Evolutionary conservation across 2,113 vertebrate genomes (phyloP).

Genomic region (Pygoscelis antarcticus): DNA sequence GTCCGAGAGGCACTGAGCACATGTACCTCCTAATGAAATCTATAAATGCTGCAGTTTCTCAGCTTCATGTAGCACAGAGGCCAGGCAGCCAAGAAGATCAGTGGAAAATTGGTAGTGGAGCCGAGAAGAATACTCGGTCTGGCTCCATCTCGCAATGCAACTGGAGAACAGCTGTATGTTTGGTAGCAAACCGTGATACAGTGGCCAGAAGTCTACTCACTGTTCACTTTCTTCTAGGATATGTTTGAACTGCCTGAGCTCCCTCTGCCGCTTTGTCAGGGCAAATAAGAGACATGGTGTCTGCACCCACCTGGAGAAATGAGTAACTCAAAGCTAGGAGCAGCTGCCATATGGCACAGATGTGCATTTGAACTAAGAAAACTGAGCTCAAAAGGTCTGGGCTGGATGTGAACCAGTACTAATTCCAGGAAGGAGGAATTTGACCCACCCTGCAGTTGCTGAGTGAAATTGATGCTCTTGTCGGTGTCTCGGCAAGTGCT

Average conservation of each 20-base stretch:
- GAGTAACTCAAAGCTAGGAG: neutral
- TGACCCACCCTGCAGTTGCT: neutral
- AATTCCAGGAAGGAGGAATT: neutral
- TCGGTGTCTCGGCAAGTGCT: fast-evolving
- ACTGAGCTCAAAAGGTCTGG: neutral
- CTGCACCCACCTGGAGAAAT: neutral
- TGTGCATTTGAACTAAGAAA: neutral
- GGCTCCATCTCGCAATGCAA: neutral
- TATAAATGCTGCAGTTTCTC: neutral
- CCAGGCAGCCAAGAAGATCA: neutral
- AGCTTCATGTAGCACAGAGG: neutral
- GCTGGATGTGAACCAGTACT: neutral
- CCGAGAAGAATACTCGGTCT: neutral
- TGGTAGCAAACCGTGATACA: neutral
- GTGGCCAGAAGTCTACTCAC: neutral
- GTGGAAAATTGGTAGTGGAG: neutral
- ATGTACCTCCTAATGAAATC: neutral
- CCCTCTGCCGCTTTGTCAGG: neutral
- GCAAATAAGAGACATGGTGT: neutral
- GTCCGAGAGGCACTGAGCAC: fast-evolving
- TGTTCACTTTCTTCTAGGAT: neutral
- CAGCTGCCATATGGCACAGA: neutral
- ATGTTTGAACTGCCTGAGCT: neutral
- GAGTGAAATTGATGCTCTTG: neutral
- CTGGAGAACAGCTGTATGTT: neutral